A percentile compares a stretch with the other conserved stretches of the same genome.
Evolutionary conservation across 2,113 vertebrate species (phyloP).

Genomic region (Ascaphus truei): DNA sequence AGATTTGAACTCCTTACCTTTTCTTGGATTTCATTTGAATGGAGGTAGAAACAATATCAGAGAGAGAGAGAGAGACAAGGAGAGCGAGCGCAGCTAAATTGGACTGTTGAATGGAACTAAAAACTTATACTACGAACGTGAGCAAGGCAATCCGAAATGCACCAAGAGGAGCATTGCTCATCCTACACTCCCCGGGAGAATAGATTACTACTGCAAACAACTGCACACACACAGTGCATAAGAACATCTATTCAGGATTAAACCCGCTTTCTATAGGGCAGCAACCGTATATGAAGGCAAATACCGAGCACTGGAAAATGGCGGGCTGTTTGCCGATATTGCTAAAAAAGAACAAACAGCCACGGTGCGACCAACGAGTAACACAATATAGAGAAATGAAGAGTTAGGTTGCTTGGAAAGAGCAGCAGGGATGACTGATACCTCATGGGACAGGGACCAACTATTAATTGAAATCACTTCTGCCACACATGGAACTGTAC

Average conservation of each 20-base stretch:
- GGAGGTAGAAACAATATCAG: slow-evolving; percentile 29
- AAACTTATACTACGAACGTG: slow-evolving; percentile 31
- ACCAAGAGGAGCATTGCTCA: slow-evolving; percentile 37
- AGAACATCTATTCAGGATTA: background rate
- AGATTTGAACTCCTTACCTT: slow-evolving; percentile 41
- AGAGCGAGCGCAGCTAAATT: slow-evolving; percentile 38
- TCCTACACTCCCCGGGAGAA: slow-evolving; percentile 39
- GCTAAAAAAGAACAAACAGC: background rate
- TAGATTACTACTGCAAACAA: slow-evolving; percentile 46
- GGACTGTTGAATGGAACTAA: slow-evolving; percentile 34
- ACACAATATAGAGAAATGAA: slow-evolving; percentile 1
- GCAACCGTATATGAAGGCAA: too few species aligned
- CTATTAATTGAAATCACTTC: slow-evolving; percentile 33
- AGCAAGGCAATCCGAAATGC: slow-evolving; percentile 31
- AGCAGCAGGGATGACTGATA: background rate
- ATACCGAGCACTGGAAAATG: background rate
- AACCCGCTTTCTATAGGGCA: too few species aligned
- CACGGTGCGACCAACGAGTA: background rate
- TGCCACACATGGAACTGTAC: background rate
- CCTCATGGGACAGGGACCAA: slow-evolving; percentile 7
- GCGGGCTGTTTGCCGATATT: background rate
- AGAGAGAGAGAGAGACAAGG: slow-evolving; percentile 40
- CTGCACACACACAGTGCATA: background rate
- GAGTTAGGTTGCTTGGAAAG: background rate
- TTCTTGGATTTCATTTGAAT: slow-evolving; percentile 48